Base-by-base conservation (phyloP, 2,888 invertebrate species). In the Agonum fuliginosum region DNA sequence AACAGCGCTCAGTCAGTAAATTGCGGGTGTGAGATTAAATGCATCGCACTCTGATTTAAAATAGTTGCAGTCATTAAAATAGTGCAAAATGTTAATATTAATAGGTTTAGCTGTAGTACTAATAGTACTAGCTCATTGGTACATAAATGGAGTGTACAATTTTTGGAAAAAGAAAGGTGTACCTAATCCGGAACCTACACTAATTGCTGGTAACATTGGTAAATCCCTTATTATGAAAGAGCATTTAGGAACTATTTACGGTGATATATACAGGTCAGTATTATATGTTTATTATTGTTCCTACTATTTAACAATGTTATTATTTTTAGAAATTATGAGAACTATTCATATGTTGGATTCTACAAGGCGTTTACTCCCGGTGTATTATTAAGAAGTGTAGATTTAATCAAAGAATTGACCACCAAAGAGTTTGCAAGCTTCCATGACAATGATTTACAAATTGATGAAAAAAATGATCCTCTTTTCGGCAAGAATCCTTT, bases 401-500 rank as follows among this genome's bases (percentile, higher is more conserved):
- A 86, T 48, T 78, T 87, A 2, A 81, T 87, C 10, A 84, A 83
- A 79, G 79, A 83, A 6, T 79, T 87, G 12, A 80, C 84, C 8
- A 81, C 81, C 1, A 86, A 85, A 76, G 84, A 87, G 65, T 87
- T 87, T 78, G 80, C 81, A 20, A 79, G 80, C 76, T 88, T 87
- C 78, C 83, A 83, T 20, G 83, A 86, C 73, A 87, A 87, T 75
- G 86, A 86, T 41, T 78, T 87, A 8, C 65, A 83, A 17, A 70
- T 84, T 0, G 84, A 87, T 78, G 86, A 87, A 34, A 83, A 87
- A 12, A 79, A 82, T 0, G 90, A 90, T 74, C 88, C 87, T 0
- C 80, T 91, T 3, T 82, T 87, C 4, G 86, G 86, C 1, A 86
- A 86, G 54, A 88, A 89, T 84, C 88, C 89, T 0, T 89, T 91